phyloP scores from a whole-genome alignment of 1,140 invertebrate species.

The Calycopis cecrops region DNA sequence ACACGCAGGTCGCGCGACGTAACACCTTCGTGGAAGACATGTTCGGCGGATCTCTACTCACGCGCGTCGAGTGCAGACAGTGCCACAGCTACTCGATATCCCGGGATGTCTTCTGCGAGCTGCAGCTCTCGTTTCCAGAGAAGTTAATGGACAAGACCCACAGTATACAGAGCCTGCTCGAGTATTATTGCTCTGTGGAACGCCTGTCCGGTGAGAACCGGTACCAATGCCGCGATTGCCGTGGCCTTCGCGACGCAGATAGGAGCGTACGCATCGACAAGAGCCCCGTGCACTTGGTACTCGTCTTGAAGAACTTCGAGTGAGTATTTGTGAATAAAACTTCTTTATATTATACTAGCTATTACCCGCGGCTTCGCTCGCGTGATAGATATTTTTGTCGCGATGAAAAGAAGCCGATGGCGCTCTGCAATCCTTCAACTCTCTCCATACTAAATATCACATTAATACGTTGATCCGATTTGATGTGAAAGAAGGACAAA shows the following conservation, averaged over 20 bases:
- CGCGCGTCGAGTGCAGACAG: conserved; percentile 81
- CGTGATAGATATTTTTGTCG: too few species aligned
- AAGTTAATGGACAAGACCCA: conserved; percentile 73
- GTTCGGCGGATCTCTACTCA: conserved; percentile 85
- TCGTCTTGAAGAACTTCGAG: conserved; percentile 89
- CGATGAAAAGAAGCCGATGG: too few species aligned
- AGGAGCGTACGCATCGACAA: conserved; percentile 82
- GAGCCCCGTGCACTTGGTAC: conserved; percentile 84
- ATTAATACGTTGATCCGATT: too few species aligned
- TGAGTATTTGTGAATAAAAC: too few species aligned
- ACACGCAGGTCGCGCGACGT: conserved; percentile 34
- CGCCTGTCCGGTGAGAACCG: conserved; percentile 85
- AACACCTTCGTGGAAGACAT: conserved; percentile 44
- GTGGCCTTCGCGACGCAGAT: conserved; percentile 84
- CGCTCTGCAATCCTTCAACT: too few species aligned
- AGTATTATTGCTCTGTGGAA: conserved; percentile 86
- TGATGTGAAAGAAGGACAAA: too few species aligned
- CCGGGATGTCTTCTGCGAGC: conserved; percentile 85
- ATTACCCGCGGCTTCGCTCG: too few species aligned
- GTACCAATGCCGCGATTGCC: conserved; percentile 87
- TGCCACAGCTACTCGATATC: conserved; percentile 83
- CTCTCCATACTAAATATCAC: too few species aligned
- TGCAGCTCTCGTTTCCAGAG: conserved; percentile 88
- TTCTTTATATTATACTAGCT: too few species aligned
- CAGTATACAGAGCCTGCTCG: conserved; percentile 82